These are phyloP conservation scores for Rhizomys pruinosus DNA, from an alignment of 2,113 vertebrate species.

Conservation along the genomic window DNA sequence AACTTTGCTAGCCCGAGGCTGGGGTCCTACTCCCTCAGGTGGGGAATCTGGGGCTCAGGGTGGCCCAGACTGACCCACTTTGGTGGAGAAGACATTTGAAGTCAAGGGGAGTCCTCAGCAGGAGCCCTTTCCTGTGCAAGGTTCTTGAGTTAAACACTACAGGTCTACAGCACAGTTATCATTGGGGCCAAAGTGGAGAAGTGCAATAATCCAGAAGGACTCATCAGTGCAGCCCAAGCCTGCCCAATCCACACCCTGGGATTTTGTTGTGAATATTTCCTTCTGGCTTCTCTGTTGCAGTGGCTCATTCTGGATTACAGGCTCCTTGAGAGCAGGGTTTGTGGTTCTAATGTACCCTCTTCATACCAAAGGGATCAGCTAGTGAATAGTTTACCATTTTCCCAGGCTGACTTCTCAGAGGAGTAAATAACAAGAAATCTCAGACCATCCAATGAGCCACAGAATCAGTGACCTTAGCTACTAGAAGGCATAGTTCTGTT, in stretches of 20 bases:
- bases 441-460: neutral
- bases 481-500: neutral
- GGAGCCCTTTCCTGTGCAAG: neutral
- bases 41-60: rapidly evolving
- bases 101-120: neutral
- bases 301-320: neutral
- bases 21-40: neutral
- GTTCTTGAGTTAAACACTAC: neutral
- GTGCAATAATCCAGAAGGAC: too few relatives aligned
- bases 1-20: neutral
- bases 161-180: rapidly evolving
- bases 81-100: neutral
- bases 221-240: neutral
- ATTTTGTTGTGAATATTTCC: neutral
- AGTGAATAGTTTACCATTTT: neutral
- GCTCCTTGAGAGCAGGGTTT: neutral
- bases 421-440: neutral
- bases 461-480: neutral
- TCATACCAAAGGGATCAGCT: neutral
- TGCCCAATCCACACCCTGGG: neutral
- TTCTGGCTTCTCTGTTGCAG: neutral
- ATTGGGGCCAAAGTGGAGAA: neutral
- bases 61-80: too few relatives aligned
- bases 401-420: neutral
- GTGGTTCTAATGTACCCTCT: neutral